Evolutionary conservation across 30 jellyfish, hydroid and myxozoan species (phyloP), one percentile per base, ranked within the genome.

Genomic region (Chrysaora quinquecirrha): DNA sequence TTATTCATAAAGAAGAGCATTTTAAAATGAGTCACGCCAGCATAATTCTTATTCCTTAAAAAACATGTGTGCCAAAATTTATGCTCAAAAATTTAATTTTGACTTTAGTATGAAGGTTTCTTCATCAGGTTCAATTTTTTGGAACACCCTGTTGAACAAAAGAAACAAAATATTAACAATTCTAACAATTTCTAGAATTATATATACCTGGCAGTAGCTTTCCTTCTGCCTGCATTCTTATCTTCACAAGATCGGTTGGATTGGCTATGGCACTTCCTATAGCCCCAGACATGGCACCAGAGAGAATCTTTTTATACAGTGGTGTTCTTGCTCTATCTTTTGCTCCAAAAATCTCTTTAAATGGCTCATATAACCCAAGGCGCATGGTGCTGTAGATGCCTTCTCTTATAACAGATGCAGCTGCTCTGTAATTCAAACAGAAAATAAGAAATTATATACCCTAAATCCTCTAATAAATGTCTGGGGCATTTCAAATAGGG

Each of bases 261-360:
- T 65, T 90, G 10, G 97, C 97, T 74, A 90, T 76, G 0, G 97
- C 93, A 68, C 97, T 90, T 29, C 97, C 97, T 23, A 78, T 84
- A 11, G 97, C 89, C 9, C 97, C 97, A 29, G 89, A 75, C 29
- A 77, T 69, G n/a, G 97, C 97, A 24, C 96, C 97, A 1, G 97
- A 96, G 38, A 90, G 31, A 30, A 90, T 62, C 72, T 90, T 90
- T 60, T 90, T 90, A 47, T 66, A 83, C 48, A 90, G 70, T 7
- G 97, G 96, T 29, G 93, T 82, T 35, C 48, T 50, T 38, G 73
- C 29, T 43, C 20, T 21, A 43, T 75, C 86, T 63, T 79, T 47
- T 19, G 87, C 96, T 14, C 97, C 96, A 61, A 90, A 75, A 34
- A 66, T 24, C 33, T 75, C 93, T 78, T 90, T 90, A 47, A 90